Evolutionary conservation across 2,888 invertebrate genomes (phyloP), one percentile per base, ranked within the genome.

Genomic region (Luffia ferchaultella): DNA sequence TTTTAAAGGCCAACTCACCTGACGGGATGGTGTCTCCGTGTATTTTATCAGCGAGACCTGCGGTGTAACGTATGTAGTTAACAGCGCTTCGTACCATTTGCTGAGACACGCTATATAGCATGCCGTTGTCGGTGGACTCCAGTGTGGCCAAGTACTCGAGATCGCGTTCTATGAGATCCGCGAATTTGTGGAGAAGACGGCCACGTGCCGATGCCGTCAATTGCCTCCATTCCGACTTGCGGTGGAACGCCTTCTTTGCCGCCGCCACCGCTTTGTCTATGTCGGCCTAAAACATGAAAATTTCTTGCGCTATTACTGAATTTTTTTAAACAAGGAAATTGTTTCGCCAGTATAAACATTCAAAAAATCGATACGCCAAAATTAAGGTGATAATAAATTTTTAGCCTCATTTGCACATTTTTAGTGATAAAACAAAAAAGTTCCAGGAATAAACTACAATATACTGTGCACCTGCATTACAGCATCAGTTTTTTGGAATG

Each of bases 111-210:
- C 74, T 67, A 61, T 87, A 90, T 0, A 96, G 91, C 74, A 95
- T 96, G 18, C 97, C 97, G 74, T 96, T 96, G 70, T 98, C 95
- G 53, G 93, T 70, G 0, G 96, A 93, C 80, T 97, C 97, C 63
- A 98, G 80, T 59, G 92, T 92, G 42, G 91, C 90, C 42, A 95
- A 65, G 60, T 94, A 93, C 1, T 80, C 76, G 1, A 79, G 74
- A 70, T 96, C 92, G 45, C 91, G 82, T 65, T 93, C 91, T 7
- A 96, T 82, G 0, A 95, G 80, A 70, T 93, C 92, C 0, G 95
- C 93, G 53, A 96, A 80, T 56, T 87, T 88, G 67, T 89, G 76
- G 2, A 97, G 69, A 1, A 96, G 73, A 18, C 77, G 67, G 0
- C 95, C 95, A 49, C 96, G 86, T 30, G 88, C 76, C 0, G 93